Base-by-base conservation (phyloP, 2,113 vertebrate species). In the Cynocephalus volans region DNA sequence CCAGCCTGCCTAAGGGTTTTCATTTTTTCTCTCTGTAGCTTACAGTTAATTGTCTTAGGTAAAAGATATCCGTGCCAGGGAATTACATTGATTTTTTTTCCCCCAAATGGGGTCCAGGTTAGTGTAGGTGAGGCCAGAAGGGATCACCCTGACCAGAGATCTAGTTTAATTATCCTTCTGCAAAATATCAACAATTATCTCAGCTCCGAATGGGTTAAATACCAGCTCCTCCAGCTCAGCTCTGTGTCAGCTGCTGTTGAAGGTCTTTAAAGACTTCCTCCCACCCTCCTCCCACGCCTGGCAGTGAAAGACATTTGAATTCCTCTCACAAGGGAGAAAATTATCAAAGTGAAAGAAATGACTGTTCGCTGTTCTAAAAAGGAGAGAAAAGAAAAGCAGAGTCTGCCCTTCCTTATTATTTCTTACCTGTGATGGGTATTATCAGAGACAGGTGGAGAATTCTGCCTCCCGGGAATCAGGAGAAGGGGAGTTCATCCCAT, bases 301-400 rank as follows among this genome's bases (percentile, higher is more conserved):
- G 97, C 94, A 97, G 84, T 97, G 96, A 97, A 96, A 97, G 96
- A 97, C 90, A 19, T 96, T 96, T 98, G 87, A 97, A 97, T 98
- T 95, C 97, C 65, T 97, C 70, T 95, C 45, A 23, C 87, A 97
- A 93, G 90, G 80, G 93, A 92, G 93, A 88, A 97, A 93, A 95
- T 97, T 91, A 96, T 97, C 96, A 88, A 97, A 98, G 95, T 95
- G 76, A 96, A 95, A 97, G 92, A 96, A 97, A 97, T 97, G 96
- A 97, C 96, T 97, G 96, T 97, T 97, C 92, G 76, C 80, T 95
- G 93, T 96, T 96, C 92, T 96, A 65, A 97, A 97, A 97, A 93
- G 91, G 91, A 95, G 97, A 97, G 84, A 58, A 85, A 77, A 93
- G 83, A 64, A 89, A 45, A 79, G 73, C 23, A 56, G 77, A 64